Conservation (phyloP, 2,888 invertebrate genomes). For the Meta bourneti region DNA sequence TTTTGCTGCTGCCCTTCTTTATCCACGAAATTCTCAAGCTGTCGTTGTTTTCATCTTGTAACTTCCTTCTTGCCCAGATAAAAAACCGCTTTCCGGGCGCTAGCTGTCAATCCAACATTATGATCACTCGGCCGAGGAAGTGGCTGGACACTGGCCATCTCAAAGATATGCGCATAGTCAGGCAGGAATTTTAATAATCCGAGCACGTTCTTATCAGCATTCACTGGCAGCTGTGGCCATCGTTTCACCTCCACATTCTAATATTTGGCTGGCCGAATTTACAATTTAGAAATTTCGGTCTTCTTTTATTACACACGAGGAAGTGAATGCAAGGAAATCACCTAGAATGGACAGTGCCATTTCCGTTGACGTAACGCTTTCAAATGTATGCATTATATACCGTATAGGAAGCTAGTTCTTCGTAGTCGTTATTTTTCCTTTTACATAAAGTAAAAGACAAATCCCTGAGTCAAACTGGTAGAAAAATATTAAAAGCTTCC, state of each 20-base stretch:
- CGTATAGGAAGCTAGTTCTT: too few relatives aligned
- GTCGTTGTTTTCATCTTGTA: conserved; percentile 49
- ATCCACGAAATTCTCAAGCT: conserved; percentile 55
- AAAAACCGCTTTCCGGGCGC: conserved; percentile 70
- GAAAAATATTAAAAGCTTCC: too few relatives aligned
- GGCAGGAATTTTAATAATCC: conserved; percentile 65
- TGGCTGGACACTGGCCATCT: conserved; percentile 66
- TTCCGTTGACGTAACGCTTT: background rate
- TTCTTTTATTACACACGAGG: background rate
- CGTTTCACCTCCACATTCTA: conserved; percentile 20
- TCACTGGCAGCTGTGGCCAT: conserved; percentile 57
- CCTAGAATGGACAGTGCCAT: background rate
- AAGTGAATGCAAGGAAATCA: background rate
- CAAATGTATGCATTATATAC: background rate
- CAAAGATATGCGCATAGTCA: conserved; percentile 73
- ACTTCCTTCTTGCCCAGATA: conserved; percentile 50
- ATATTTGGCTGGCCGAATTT: conserved; percentile 24
- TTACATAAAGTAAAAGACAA: too few relatives aligned
- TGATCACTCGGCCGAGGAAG: conserved; percentile 37
- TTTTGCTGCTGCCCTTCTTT: conserved; percentile 12
- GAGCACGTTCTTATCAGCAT: conserved; percentile 66
- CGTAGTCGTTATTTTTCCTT: too few relatives aligned
- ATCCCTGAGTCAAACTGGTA: too few relatives aligned
- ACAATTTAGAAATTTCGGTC: background rate
- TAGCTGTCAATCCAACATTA: conserved; percentile 70